These are phyloP conservation scores for Cephus nigrinus DNA, from an alignment of 2,888 invertebrate species.

Conservation along the genomic window DNA sequence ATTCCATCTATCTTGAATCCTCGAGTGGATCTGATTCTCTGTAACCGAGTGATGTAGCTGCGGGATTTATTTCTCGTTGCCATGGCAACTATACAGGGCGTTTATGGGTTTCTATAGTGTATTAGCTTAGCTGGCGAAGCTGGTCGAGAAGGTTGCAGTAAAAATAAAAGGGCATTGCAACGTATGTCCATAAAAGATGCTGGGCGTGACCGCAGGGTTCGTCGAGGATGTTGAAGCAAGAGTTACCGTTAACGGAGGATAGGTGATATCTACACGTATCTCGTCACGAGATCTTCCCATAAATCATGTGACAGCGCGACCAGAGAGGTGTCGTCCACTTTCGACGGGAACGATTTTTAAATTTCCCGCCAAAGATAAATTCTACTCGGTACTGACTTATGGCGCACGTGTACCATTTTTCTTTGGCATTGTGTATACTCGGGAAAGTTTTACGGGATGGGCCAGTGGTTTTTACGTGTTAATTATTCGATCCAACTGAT, in stretches of 20 bases:
- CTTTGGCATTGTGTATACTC: not conserved
- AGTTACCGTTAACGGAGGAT: not conserved
- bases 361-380: too few species aligned
- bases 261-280: constrained; percentile 1
- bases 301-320: not conserved
- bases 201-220: constrained; percentile 1
- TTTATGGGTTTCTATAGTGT: too few species aligned
- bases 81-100: too few species aligned
- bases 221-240: not conserved
- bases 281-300: not conserved
- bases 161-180: not conserved
- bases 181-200: constrained; percentile 6
- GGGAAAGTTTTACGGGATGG: not conserved
- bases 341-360: not conserved
- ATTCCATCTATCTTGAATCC: too few species aligned
- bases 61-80: too few species aligned
- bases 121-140: too few species aligned
- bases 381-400: too few species aligned
- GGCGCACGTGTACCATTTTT: too few species aligned
- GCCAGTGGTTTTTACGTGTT: not conserved
- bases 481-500: not conserved
- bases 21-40: too few species aligned
- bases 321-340: not conserved
- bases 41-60: too few species aligned
- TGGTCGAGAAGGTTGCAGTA: not conserved